phyloP scores from a whole-genome alignment of 1,140 invertebrate genomes.

The Sarcophaga bullata region DNA sequence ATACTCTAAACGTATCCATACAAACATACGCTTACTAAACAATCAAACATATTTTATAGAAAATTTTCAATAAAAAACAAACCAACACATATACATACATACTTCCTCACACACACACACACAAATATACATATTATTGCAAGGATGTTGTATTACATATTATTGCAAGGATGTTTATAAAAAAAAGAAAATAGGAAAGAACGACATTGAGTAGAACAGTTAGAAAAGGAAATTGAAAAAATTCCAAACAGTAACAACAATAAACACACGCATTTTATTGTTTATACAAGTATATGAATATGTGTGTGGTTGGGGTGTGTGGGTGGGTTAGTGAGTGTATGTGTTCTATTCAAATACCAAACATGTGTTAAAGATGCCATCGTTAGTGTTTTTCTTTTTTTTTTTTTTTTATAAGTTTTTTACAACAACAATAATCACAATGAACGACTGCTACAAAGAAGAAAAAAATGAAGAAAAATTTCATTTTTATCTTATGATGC shows the following conservation, averaged over 20 bases:
- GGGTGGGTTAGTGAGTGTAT: background rate
- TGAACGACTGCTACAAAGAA: background rate
- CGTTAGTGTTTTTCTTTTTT: background rate
- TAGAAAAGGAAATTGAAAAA: slow-evolving; percentile 33
- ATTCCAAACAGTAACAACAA: slow-evolving; percentile 30
- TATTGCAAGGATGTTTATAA: background rate
- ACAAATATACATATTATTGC: background rate
- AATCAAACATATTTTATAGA: slow-evolving; percentile 37
- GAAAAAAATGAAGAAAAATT: background rate
- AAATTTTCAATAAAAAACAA: slow-evolving; percentile 34
- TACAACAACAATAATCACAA: background rate
- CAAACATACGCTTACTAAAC: background rate
- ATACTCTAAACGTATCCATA: background rate
- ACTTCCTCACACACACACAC: background rate
- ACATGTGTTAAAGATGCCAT: background rate
- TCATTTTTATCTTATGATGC: slow-evolving; percentile 33
- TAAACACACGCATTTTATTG: slow-evolving; percentile 23
- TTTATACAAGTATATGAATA: background rate
- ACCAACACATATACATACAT: background rate
- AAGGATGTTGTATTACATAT: slow-evolving; percentile 19
- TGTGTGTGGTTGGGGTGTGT: background rate
- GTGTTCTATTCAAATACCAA: background rate
- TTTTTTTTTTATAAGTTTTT: slow-evolving; percentile 4
- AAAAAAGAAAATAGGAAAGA: background rate
- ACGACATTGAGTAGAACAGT: slow-evolving; percentile 13